Conservation (phyloP, 92 coral and sea anemone genomes). For the Paramuricea clavata region DNA sequence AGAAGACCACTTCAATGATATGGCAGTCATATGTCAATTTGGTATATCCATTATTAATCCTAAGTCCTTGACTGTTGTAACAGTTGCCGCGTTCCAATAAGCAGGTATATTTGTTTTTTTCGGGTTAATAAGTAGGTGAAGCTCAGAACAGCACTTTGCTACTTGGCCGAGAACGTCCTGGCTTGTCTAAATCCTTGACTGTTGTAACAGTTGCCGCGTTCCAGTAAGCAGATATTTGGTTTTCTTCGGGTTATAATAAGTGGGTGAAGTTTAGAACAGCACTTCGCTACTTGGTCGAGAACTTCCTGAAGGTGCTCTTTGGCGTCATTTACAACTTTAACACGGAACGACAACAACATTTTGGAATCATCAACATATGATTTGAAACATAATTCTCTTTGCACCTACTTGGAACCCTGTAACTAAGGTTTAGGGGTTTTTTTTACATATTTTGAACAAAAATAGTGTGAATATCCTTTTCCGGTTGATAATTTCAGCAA, state of each 20-base stretch:
- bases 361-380: background rate
- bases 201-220: constrained; percentile 40
- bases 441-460: too few species aligned
- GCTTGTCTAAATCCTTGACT: too few species aligned
- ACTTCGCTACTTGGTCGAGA: constrained; percentile 21
- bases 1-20: background rate
- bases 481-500: too few species aligned
- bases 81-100: constrained; percentile 56
- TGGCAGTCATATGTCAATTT: constrained; percentile 45
- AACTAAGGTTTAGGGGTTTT: too few species aligned
- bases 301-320: too few species aligned
- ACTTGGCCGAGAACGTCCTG: too few species aligned
- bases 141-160: constrained; percentile 60
- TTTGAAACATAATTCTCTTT: too few species aligned
- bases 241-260: constrained; percentile 60
- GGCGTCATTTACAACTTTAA: background rate
- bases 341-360: background rate
- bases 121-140: constrained; percentile 44
- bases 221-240: constrained; percentile 59
- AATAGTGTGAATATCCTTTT: too few species aligned
- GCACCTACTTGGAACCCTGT: too few species aligned
- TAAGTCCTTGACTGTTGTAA: constrained; percentile 37
- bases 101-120: constrained; percentile 55
- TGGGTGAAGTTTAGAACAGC: constrained; percentile 46
- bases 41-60: constrained; percentile 36